Evolutionary conservation across 2,113 vertebrate species (phyloP).

Genomic region (Epinephelus cyanopodus): DNA sequence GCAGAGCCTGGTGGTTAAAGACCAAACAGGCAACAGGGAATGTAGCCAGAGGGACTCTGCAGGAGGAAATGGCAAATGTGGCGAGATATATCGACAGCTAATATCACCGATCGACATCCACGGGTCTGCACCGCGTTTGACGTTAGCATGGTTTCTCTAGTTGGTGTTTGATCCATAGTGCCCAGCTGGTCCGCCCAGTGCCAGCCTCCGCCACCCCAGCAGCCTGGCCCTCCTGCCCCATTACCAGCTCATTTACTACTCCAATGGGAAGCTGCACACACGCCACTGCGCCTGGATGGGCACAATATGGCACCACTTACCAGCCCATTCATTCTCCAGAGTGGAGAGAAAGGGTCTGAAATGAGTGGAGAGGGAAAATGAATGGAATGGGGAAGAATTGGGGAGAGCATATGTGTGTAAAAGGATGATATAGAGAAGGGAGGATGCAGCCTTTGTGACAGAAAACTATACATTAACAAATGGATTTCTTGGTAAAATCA

Average conservation of each 20-base stretch:
- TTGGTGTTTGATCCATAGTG: constrained; percentile 74
- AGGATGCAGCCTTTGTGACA: constrained; percentile 18
- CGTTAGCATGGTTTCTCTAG: constrained; percentile 46
- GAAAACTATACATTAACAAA: constrained; percentile 15
- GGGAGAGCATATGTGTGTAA: constrained; percentile 30
- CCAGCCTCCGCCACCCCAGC: constrained; percentile 59
- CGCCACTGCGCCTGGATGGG: constrained; percentile 77
- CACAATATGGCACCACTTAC: constrained; percentile 84
- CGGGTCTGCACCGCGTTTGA: background rate
- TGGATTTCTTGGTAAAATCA: background rate
- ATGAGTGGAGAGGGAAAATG: constrained; percentile 58
- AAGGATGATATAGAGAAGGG: constrained; percentile 21
- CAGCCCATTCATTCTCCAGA: constrained; percentile 72
- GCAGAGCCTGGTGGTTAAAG: constrained; percentile 36
- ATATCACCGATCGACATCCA: constrained; percentile 39
- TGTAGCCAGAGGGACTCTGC: constrained; percentile 25
- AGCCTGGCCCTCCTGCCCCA: constrained; percentile 76
- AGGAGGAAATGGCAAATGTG: constrained; percentile 14
- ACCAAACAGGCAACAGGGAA: constrained; percentile 15
- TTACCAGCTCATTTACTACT: constrained; percentile 81
- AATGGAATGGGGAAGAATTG: constrained; percentile 53
- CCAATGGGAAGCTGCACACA: constrained; percentile 73
- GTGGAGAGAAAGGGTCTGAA: constrained; percentile 53
- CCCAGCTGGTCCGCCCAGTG: constrained; percentile 72
- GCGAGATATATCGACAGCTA: constrained; percentile 31